Evolutionary conservation across 1,140 invertebrate genomes (phyloP), one percentile per base, ranked within the genome.

Genomic region (Lepidostoma basale): DNA sequence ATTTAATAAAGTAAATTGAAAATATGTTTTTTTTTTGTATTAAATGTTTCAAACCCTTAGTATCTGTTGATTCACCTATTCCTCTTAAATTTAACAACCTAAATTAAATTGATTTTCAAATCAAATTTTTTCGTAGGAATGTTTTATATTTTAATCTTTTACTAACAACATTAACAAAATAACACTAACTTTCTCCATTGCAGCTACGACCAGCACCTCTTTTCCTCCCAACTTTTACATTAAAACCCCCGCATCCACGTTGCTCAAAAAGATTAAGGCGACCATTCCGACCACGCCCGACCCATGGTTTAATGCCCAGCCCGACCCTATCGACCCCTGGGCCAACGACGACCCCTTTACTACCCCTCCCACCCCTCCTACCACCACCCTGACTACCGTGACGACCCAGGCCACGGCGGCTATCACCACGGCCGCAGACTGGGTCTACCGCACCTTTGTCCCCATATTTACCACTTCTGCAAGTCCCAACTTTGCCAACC

Each of bases 361-460:
- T 56, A 81, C 81, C 62, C 78, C 79, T 44, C 60, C 63, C 20
- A 40, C 45, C 3, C 49, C 67, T 0, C 58, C 72, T 16, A 59
- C 71, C 12, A 67, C 74, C 68, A 77, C 81, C 60, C 68, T 81
- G 44, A 79, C 79, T 8, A 78, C 78, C 39, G 75, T 79, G 26
- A 73, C 77, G 20, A 77, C 81, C 49, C 78, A 81, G 10, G 65
- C 70, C 16, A 65, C 67, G 64, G 84, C 84, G 62, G 80, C 80
- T 67, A 81, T 83, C 77, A 82, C 82, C 76, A 83, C 85, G 73
- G 81, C 85, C 59, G 79, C 79, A 73, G 78, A 82, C 73, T 82
- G 79, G 79, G 75, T 82, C 26, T 81, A 77, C 69, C 74, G 81
- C 42, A 81, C 82, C 60, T 74, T 84, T 72, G 81, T 78, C 79